Evolutionary conservation across 2,113 vertebrate genomes (phyloP).

Genomic region (Cisticola juncidis): DNA sequence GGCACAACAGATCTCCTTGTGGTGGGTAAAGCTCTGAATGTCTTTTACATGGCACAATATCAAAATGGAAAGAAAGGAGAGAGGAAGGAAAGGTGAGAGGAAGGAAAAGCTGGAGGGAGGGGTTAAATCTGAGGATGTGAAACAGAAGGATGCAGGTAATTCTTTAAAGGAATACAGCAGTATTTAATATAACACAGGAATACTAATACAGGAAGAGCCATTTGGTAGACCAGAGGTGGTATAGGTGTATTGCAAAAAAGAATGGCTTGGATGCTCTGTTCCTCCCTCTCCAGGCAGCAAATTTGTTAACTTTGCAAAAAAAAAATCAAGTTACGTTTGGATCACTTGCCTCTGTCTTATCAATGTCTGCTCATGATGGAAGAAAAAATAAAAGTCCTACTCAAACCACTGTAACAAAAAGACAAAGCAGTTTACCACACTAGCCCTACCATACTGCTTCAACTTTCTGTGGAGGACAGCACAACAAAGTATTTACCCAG

Average conservation of each 20-base stretch:
- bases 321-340: not conserved
- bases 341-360: not conserved
- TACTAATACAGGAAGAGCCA: not conserved
- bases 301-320: not conserved
- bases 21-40: not conserved
- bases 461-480: not conserved
- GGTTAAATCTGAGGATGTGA: not conserved
- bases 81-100: not conserved
- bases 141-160: not conserved
- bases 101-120: not conserved
- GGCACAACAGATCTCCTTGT: not conserved
- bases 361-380: not conserved
- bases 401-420: not conserved
- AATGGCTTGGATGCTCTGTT: not conserved
- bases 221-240: not conserved
- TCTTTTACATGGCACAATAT: not conserved
- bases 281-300: not conserved
- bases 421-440: not conserved
- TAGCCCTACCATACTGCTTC: not conserved
- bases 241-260: not conserved
- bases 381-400: not conserved
- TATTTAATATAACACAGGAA: not conserved
- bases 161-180: not conserved
- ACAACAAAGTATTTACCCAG: not conserved
- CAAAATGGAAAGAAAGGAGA: not conserved